Evolutionary conservation across 1,140 invertebrate genomes (phyloP), one percentile per base, ranked within the genome.

Genomic region (Lordiphosa clarofinis): DNA sequence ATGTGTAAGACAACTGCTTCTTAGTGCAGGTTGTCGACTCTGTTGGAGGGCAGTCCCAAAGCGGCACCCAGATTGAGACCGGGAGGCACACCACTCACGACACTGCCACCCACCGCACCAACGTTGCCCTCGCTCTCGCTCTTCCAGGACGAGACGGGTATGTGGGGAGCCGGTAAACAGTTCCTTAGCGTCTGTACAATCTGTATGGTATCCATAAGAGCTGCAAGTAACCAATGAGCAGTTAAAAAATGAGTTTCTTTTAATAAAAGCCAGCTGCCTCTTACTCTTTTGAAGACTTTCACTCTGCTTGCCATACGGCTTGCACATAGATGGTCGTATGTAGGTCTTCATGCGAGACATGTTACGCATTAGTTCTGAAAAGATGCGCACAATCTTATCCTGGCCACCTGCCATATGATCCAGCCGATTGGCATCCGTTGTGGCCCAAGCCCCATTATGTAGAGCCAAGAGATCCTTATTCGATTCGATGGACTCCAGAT

Each of bases 271-370:
- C 19, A 19, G 19, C 9, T 36, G 37, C 13, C 15, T 90, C 91
- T 92, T 89, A 95, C 94, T 95, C 92, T 96, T 96, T 89, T 96
- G 95, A 70, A 96, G 90, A 87, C 94, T 93, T 90, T 96, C 95
- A 35, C 94, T 95, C 88, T 96, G 95, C 89, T 96, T 96, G 67
- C 95, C 95, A 89, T 96, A 96, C 35, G 95, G 95, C 89, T 96
- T 96, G 84, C 94, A 95, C 94, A 96, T 96, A 19, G 94, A 93
- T 56, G 94, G 95, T 53, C 94, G 91, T 63, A 96, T 94, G 84
- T 94, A 96, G 60, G 93, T 93, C 89, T 95, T 94, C 94, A 96
- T 96, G 73, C 94, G 92, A 65, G 94, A 92, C 93, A 95, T 94
- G 89, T 96, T 96, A 73, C 94, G 94, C 92, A 95, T 95, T 11